Conservation (phyloP, 1,140 invertebrate genomes). For the Parapsyche elsis region DNA sequence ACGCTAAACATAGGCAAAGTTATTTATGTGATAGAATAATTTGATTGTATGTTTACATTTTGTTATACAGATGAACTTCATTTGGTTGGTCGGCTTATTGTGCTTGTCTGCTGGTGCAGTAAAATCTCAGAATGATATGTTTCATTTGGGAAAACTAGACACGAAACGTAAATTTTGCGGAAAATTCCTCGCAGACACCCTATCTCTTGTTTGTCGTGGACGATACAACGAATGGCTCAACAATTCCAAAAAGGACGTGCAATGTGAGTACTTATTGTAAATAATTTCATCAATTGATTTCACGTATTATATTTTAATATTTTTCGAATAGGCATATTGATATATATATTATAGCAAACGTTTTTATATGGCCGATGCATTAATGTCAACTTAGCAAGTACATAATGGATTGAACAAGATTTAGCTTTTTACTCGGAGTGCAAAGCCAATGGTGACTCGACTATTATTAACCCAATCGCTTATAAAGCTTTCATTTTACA, state of each 20-base stretch:
- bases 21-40: not conserved
- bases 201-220: slow-evolving; percentile 31
- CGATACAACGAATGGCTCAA: slow-evolving; percentile 12
- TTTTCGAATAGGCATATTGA: too few relatives aligned
- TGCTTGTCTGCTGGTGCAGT: slow-evolving; percentile 37
- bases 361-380: too few relatives aligned
- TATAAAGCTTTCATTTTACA: too few relatives aligned
- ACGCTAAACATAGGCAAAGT: too few relatives aligned
- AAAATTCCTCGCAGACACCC: slow-evolving; percentile 29
- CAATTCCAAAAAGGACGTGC: slow-evolving; percentile 37
- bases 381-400: too few relatives aligned
- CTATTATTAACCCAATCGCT: too few relatives aligned
- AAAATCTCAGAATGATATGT: not conserved
- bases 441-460: too few relatives aligned
- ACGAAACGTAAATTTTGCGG: slow-evolving; percentile 33
- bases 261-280: slow-evolving; percentile 39
- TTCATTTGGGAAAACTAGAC: slow-evolving; percentile 3
- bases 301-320: not conserved
- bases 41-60: not conserved
- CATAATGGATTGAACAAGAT: too few relatives aligned
- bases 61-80: slow-evolving; percentile 49
- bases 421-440: too few relatives aligned
- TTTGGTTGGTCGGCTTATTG: slow-evolving; percentile 47
- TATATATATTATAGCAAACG: too few relatives aligned
- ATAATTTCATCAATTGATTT: not conserved